Evolutionary conservation across 2,797 vertebrate genomes (phyloP).

Genomic region (Anolis apletophallus): DNA sequence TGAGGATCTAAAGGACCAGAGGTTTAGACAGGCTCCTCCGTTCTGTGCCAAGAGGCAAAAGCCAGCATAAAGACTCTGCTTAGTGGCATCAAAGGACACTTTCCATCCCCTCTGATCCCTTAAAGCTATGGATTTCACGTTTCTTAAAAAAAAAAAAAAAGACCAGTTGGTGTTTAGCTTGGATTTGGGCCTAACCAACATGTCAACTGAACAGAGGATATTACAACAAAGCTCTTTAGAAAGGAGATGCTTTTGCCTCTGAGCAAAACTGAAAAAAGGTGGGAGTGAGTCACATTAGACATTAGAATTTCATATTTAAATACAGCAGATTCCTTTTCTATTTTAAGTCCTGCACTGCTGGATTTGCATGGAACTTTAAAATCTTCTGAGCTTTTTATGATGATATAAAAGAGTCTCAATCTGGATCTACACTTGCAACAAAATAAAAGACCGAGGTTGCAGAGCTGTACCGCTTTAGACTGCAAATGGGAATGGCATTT

Average conservation of each 20-base stretch:
- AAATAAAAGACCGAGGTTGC: not conserved
- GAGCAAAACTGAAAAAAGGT: not conserved
- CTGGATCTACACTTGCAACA: not conserved
- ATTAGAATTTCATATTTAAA: not conserved
- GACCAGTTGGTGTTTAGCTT: not conserved
- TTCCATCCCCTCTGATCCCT: not conserved
- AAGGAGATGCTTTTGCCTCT: not conserved
- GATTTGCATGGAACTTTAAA: not conserved
- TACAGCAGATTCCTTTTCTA: too few relatives aligned
- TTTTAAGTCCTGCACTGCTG: not conserved
- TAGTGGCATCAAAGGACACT: not conserved
- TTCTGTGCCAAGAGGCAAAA: slow-evolving; percentile 1
- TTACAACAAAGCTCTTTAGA: not conserved
- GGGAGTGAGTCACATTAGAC: not conserved
- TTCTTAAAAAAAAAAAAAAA: slow-evolving; percentile 4
- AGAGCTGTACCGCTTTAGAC: not conserved
- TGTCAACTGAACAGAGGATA: not conserved
- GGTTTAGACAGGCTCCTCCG: not conserved
- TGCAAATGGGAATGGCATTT: not conserved
- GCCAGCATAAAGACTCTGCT: slow-evolving; percentile 4
- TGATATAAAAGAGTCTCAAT: not conserved
- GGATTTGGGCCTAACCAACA: slow-evolving; percentile 5
- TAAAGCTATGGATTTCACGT: not conserved
- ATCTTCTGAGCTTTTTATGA: not conserved
- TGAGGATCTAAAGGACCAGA: not conserved